Base-by-base conservation (phyloP, 2,888 invertebrate species). In the Agrochola circellaris region DNA sequence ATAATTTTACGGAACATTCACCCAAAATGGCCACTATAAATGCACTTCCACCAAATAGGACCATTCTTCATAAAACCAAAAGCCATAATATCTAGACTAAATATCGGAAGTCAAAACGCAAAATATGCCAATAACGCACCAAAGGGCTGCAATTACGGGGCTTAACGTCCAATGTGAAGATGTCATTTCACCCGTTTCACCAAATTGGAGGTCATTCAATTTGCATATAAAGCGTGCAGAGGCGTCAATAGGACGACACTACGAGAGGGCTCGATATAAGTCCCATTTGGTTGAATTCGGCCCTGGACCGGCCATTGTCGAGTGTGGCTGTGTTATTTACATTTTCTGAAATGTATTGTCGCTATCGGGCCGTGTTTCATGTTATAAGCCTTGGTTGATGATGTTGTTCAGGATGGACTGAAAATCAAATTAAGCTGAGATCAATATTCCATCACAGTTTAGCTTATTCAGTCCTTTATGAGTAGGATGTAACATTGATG, bases 131-230 rank as follows among this genome's bases (percentile, higher is more conserved):
- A 89, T 91, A 91, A 87, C 77, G 84, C 84, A 81, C 73, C 80
- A 87, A 90, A 88, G 86, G 87, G 87, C 87, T 87, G 88, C 89
- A 91, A 92, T 93, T 91, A 90, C 85, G 86, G 85, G 60, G 89
- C 81, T 90, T 89, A 91, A 88, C 88, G 86, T 81, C 84, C 91
- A 88, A 90, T 92, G 92, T 92, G 92, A 92, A 93, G 93, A 93
- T 92, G 92, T 92, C 93, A 93, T 92, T 92, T 86, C 88, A 89
- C 89, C 89, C 90, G 84, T 88, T 89, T 81, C 82, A 85, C 89
- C 91, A 92, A 95, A 95, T 95, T 94, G 93, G 91, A 90, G 93
- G 93, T 94, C 94, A 94, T 95, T 94, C 91, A 93, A 95, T 95
- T 95, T 95, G 93, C 95, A 95, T 95, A 95, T 93, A 95, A 93